Base-by-base conservation (phyloP, 2,113 vertebrate genomes). In the Enhydra lutris region DNA sequence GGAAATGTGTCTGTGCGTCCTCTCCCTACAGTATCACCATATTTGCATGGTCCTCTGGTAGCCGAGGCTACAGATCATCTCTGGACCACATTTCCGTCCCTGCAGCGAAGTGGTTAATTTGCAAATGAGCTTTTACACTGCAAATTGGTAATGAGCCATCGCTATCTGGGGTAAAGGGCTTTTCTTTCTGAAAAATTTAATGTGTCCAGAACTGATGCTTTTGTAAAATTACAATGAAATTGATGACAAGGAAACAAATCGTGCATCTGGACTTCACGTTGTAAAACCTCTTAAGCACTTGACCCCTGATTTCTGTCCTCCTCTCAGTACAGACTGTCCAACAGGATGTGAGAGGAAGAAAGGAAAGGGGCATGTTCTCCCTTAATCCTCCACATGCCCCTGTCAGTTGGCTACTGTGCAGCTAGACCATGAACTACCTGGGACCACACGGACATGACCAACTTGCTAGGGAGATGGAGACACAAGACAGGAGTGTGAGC, bases 251-350 rank as follows among this genome's bases (percentile, higher is more conserved):
- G 34, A 57, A 87, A 24, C 4, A 2, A 6, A 14, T 20, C 1
- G 6, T 0, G 2, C 1, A 2, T 45, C 84, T 78, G 39, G 74
- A 39, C 52, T 10, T 71, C 31, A 47, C 10, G 31, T 20, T 42
- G 7, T 81, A 57, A 76, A 86, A 50, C 55, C 39, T 74, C n/a
- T n/a, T 39, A 21, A 26, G 50, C 14, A 34, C 24, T 74, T 57
- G 29, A 18, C 73, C 76, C 9, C 81, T 10, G 7, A 61, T 50
- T 42, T 26, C 63, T 67, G 31, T 24, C 31, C n/a, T 83, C 7
- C 26, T 39, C 8, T 52, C 4, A 1, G 67, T 0, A 1, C 20
- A 36, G n/a, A 29, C n/a, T 0, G 15, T 9, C 82, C 47, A 42
- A 23, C 0, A 29, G 69, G 26, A 20, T 18, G 36, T 39, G 57